Percentiles rank a stretch among this genome's conserved stretches.
phyloP scores from a whole-genome alignment of 2,113 vertebrate species.

The Eclectus roratus region DNA sequence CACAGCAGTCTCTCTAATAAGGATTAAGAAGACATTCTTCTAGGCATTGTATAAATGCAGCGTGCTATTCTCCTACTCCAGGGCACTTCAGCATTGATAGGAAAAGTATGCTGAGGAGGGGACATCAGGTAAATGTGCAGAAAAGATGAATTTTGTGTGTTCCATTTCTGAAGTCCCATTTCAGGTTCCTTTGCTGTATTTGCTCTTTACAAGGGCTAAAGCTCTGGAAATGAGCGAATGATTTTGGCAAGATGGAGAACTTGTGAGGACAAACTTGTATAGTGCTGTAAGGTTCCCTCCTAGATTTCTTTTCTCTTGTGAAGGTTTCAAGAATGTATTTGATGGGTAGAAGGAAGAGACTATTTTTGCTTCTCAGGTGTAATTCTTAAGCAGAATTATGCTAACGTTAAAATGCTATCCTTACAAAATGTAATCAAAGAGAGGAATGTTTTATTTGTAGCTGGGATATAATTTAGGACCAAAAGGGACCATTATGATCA shows the following conservation, averaged over 20 bases:
- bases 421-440: not conserved
- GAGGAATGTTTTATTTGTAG: not conserved
- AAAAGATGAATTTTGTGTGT: not conserved
- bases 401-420: not conserved
- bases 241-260: not conserved
- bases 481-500: not conserved
- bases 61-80: not conserved
- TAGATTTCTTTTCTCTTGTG: not conserved
- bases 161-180: not conserved
- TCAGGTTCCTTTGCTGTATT: not conserved
- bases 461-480: not conserved
- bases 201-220: not conserved
- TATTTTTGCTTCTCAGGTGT: not conserved
- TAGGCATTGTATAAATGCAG: not conserved
- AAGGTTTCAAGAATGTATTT: not conserved
- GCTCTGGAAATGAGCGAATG: fast-evolving
- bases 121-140: not conserved
- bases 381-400: not conserved
- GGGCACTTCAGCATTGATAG: too few species aligned
- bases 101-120: not conserved
- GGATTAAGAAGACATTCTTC: not conserved
- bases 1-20: not conserved
- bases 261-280: not conserved
- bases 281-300: not conserved
- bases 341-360: not conserved